phyloP scores from a whole-genome alignment of 2,113 vertebrate species.

The Rousettus leschenaultii region DNA sequence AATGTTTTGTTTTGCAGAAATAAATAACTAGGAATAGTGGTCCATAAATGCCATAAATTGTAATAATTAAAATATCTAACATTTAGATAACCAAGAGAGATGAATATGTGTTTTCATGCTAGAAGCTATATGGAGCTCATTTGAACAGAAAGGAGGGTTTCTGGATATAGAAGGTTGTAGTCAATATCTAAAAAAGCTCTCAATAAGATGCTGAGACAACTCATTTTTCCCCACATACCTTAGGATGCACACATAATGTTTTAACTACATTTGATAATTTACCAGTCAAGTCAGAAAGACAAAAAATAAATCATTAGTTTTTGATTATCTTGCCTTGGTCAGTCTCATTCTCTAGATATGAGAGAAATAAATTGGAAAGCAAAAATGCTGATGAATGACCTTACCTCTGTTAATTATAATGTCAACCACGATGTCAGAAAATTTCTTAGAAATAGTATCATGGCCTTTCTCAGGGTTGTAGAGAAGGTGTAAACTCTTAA shows the following conservation, averaged over 20 bases:
- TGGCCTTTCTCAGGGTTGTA: neutral
- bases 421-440: neutral
- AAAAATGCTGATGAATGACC: neutral
- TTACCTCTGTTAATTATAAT: neutral
- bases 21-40: neutral
- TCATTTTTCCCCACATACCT: neutral
- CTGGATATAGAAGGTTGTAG: neutral
- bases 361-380: neutral
- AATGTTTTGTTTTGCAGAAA: neutral
- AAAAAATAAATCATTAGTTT: neutral
- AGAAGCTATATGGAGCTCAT: neutral
- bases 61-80: neutral
- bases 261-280: conserved; percentile 9
- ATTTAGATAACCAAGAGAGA: neutral
- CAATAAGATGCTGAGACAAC: neutral
- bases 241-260: neutral
- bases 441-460: neutral
- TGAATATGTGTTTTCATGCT: neutral
- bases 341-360: neutral
- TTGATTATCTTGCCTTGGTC: neutral
- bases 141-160: neutral
- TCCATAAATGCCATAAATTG: neutral
- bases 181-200: neutral
- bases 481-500: neutral
- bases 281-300: neutral